A percentile compares a stretch with the other conserved stretches of the same genome.
These are phyloP conservation scores for Siniperca scherzeri DNA, from an alignment of 2,797 vertebrate species.

Conservation along the genomic window DNA sequence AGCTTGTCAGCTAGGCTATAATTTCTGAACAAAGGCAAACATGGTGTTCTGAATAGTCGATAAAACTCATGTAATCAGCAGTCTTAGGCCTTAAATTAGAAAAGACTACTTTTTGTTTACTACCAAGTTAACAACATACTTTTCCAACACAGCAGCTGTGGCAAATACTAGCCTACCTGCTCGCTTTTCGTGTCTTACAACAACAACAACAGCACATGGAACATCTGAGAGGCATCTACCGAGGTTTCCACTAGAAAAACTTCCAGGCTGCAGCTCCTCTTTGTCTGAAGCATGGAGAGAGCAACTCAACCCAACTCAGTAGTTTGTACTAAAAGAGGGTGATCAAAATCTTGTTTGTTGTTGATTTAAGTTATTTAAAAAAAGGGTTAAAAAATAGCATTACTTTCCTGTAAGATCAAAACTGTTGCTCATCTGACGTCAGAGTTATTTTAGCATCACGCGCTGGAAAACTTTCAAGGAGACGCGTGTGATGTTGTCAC, in stretches of 20 bases:
- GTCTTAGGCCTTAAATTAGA: conserved; percentile 44
- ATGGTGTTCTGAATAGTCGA: conserved; percentile 27
- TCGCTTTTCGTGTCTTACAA: conserved; percentile 79
- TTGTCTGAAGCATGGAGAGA: conserved; percentile 55
- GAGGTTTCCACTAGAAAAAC: conserved; percentile 51
- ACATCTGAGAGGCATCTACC: conserved; percentile 87
- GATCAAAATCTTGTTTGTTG: neutral
- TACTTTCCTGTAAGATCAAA: conserved; percentile 11
- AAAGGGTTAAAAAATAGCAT: conserved; percentile 1
- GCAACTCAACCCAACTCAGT: neutral
- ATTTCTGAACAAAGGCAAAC: conserved; percentile 59
- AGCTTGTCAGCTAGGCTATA: conserved; percentile 24
- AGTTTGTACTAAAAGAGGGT: conserved; percentile 12
- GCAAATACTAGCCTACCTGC: conserved; percentile 84
- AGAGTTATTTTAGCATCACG: conserved; percentile 46
- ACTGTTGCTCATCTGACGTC: conserved; percentile 56
- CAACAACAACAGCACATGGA: conserved; percentile 82
- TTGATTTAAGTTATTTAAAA: neutral
- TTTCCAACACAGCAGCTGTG: conserved; percentile 13
- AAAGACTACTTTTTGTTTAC: conserved; percentile 45
- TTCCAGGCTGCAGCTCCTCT: conserved; percentile 57
- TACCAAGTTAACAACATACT: conserved; percentile 29
- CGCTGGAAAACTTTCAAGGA: conserved; percentile 45
- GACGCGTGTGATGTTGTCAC: conserved; percentile 52
- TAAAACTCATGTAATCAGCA: conserved; percentile 42